These are phyloP conservation scores for Pocillopora verrucosa DNA, from an alignment of 64 coral and sea anemone species.

Conservation along the genomic window DNA sequence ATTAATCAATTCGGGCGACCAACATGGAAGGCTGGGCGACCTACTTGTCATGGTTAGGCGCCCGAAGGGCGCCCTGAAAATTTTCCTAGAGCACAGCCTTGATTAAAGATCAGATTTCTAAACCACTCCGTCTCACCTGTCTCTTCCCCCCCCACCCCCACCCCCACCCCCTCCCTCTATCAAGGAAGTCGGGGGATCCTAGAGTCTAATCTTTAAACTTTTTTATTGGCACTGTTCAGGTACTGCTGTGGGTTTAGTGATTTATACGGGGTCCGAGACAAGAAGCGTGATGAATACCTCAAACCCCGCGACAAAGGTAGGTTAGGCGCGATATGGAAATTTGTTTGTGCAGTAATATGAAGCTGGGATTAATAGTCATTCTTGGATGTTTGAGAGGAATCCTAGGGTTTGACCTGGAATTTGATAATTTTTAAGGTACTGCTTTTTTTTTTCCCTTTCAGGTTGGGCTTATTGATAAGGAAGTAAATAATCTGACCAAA, in stretches of 20 bases:
- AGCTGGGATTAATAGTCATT: background rate
- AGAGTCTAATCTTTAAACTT: background rate
- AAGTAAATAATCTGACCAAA: conserved; percentile 95
- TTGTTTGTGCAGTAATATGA: background rate
- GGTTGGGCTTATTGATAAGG: conserved; percentile 88
- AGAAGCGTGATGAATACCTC: conserved; percentile 99
- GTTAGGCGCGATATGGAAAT: background rate
- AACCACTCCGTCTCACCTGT: no score
- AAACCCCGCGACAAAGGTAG: conserved; percentile 83
- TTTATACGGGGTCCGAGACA: conserved; percentile 93
- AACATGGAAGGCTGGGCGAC: no score
- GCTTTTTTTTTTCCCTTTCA: conserved; percentile 8
- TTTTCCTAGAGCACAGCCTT: no score
- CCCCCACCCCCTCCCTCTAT: no score
- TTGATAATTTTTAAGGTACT: background rate
- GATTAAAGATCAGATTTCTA: no score
- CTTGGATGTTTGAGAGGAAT: no score
- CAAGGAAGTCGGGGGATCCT: no score
- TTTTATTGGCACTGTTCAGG: conserved; percentile 24
- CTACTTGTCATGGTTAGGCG: no score
- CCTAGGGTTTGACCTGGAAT: background rate
- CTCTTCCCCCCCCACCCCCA: no score
- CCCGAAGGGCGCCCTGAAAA: no score
- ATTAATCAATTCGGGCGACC: no score
- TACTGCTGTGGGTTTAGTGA: conserved; percentile 87